Evolutionary conservation across 2,113 vertebrate genomes (phyloP), one percentile per base, ranked within the genome.

Genomic region (Clarias gariepinus): DNA sequence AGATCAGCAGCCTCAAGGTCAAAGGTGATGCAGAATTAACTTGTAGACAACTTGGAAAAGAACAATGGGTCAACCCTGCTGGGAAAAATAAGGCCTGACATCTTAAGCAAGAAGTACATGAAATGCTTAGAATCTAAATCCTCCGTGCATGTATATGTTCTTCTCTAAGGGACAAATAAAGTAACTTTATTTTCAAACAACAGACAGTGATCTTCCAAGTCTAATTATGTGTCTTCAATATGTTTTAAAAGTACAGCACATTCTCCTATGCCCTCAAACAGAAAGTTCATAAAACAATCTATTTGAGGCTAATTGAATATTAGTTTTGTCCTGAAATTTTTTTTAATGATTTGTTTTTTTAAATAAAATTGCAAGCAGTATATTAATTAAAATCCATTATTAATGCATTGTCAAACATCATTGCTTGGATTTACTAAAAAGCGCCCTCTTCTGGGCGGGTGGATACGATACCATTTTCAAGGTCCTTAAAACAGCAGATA

Each of bases 371-470:
- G 12, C 52, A 0, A 28, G 25, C 55, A 33, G 7, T 64, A 23
- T 13, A 16, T 41, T 16, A 79, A 1, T 3, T 81, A 7, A 10
- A 47, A 47, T 47, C 6, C 47, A 47, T 47, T 47, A 47, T 47
- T 47, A 47, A 73, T 23, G 36, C 1, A 74, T 13, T 82, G 41
- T 10, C 25, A 33, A 5, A 12, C 18, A 55, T n/a, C 8, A 36
- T 76, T 86, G 30, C 60, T 68, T 63, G 68, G 28, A 21, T 16
- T 52, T 83, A 60, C 23, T 18, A 52, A 21, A 79, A 84, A 55
- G 84, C 85, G 87, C 89, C 89, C 83, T 85, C 89, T 52, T 81
- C 85, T 87, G 89, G 89, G 77, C 66, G 85, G 89, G 87, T 90
- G 78, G 58, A 60, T 57, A 85, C 87, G 25, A 25, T 33, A 86